Conservation (phyloP, 1,140 invertebrate genomes). For the Leguminivora glycinivorella region DNA sequence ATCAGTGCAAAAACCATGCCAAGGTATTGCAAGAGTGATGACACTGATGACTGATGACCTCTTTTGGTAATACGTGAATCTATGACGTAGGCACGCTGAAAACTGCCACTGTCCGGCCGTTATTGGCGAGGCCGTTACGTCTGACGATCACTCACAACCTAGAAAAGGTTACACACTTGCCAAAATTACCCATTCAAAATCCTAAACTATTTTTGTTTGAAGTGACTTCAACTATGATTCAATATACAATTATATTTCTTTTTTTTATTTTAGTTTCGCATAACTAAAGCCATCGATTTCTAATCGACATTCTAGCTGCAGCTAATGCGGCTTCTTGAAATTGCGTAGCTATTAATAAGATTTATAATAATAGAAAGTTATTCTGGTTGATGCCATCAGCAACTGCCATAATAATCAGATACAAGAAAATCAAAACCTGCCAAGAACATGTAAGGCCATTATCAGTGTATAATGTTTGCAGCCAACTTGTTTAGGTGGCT, state of each 20-base stretch:
- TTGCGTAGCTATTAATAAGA: background rate
- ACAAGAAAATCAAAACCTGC: background rate
- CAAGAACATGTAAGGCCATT: background rate
- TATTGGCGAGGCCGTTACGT: background rate
- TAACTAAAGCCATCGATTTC: background rate
- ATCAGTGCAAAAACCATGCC: background rate
- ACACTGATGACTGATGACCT: constrained; percentile 2
- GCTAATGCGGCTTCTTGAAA: background rate
- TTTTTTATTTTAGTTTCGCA: background rate
- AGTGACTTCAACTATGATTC: background rate
- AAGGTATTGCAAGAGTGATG: background rate
- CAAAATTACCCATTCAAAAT: no score
- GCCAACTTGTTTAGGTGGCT: no score
- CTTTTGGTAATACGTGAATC: background rate
- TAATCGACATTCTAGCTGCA: background rate
- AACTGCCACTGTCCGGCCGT: background rate
- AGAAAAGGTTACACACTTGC: no score
- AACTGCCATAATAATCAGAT: background rate
- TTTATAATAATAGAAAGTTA: constrained; percentile 6
- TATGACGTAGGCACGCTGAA: background rate
- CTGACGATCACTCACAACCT: background rate
- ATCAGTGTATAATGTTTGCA: no score
- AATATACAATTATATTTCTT: background rate
- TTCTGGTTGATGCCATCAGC: constrained; percentile 7
- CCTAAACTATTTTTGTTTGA: no score